Percentiles rank a stretch among this genome's conserved stretches.
These are phyloP conservation scores for Phaenicophaeus curvirostris DNA, from an alignment of 2,797 vertebrate genomes.

Conservation along the genomic window DNA sequence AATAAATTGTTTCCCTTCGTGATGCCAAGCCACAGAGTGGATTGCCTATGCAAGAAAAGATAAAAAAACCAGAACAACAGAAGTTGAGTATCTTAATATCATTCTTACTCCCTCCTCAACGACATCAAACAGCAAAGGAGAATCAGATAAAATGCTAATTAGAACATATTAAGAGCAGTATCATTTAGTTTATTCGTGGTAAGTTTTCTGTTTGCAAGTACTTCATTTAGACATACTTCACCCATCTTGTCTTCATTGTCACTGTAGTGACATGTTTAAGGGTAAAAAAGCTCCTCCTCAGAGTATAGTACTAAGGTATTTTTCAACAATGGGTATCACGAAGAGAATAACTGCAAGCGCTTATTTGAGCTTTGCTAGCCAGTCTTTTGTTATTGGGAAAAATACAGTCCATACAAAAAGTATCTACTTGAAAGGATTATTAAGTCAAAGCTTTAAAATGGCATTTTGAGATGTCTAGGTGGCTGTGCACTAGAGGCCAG, in stretches of 20 bases:
- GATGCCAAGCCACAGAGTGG: constrained; percentile 98
- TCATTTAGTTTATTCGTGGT: background rate
- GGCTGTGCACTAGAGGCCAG: background rate
- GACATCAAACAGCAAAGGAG: background rate
- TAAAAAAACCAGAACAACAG: background rate
- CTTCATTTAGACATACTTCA: background rate
- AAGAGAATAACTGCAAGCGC: background rate
- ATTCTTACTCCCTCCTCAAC: background rate
- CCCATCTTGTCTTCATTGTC: background rate
- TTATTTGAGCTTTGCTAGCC: background rate
- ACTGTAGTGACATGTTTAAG: background rate
- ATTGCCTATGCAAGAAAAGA: constrained; percentile 84
- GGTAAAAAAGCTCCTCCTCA: background rate
- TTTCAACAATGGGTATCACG: background rate
- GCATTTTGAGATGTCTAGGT: background rate
- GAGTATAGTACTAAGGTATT: background rate
- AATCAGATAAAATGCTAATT: background rate
- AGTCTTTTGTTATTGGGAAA: background rate
- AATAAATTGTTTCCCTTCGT: constrained; percentile 98
- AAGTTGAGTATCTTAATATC: background rate
- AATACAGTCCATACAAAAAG: background rate
- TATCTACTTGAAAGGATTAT: background rate
- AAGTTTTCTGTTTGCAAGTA: background rate
- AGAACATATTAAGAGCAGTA: background rate
- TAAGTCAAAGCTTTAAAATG: background rate